Conservation (phyloP, 2,797 vertebrate genomes). For the Helicolenus hilgendorfi region DNA sequence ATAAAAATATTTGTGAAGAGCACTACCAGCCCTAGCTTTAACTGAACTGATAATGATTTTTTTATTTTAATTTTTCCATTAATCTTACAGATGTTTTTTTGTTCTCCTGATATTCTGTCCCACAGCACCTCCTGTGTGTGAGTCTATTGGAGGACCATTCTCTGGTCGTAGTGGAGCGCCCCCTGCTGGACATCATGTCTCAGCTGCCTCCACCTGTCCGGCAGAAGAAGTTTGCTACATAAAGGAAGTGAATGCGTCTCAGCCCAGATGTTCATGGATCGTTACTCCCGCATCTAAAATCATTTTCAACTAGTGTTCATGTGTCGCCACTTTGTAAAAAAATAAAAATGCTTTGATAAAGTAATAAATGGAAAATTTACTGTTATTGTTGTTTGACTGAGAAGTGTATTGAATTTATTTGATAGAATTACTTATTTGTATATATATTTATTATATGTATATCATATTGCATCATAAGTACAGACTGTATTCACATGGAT, state of each 20-base stretch:
- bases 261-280: neutral
- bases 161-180: constrained; percentile 95
- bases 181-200: constrained; percentile 91
- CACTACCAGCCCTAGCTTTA: neutral
- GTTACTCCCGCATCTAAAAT: neutral
- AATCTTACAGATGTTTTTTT: neutral
- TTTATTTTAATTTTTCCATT: neutral
- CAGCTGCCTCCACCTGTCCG: constrained; percentile 94
- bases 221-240: constrained; percentile 97
- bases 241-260: constrained; percentile 39
- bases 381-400: neutral
- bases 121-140: constrained; percentile 92
- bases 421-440: neutral
- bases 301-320: neutral
- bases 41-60: neutral
- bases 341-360: constrained; percentile 50
- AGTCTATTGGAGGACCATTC: constrained; percentile 93
- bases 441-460: neutral
- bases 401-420: neutral
- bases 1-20: neutral
- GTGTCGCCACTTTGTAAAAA: constrained; percentile 19
- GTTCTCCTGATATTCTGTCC: neutral
- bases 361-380: constrained; percentile 40
- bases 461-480: neutral
- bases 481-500: neutral